phyloP scores from a whole-genome alignment of 2,888 invertebrate species.

The Axea sp. region DNA sequence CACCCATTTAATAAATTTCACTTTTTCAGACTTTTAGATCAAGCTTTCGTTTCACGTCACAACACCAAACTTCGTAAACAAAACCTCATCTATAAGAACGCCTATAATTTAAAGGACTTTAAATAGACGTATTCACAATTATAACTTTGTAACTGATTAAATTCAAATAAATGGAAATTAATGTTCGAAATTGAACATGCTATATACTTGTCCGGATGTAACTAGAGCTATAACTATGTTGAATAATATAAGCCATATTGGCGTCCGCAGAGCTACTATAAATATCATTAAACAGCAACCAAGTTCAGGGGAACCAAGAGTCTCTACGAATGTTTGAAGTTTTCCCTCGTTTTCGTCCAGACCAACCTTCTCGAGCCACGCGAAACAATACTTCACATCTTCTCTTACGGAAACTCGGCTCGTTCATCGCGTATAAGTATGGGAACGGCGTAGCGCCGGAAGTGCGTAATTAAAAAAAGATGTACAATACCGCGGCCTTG shows the following conservation, averaged over 20 bases:
- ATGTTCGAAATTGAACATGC: background rate
- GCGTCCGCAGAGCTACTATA: conserved; percentile 67
- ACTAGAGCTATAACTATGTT: conserved; percentile 5
- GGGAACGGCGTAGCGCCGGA: conserved; percentile 69
- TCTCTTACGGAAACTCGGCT: conserved; percentile 59
- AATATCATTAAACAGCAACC: conserved; percentile 70
- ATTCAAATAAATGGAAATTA: conserved; percentile 1
- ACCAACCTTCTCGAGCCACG: conserved; percentile 43
- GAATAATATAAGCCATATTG: conserved; percentile 66
- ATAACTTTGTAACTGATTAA: no score
- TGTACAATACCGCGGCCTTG: conserved; percentile 67
- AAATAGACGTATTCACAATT: no score
- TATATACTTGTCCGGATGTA: background rate
- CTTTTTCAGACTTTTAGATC: no score
- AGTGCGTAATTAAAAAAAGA: conserved; percentile 75
- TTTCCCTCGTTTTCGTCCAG: conserved; percentile 65
- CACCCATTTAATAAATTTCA: no score
- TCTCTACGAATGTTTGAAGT: conserved; percentile 62
- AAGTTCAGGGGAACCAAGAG: conserved; percentile 75
- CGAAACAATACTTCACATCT: conserved; percentile 49
- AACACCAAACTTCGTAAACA: no score
- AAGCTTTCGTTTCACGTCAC: no score
- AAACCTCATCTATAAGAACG: no score
- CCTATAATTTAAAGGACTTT: no score
- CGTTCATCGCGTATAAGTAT: conserved; percentile 59